Conservation (phyloP, 2,888 invertebrate species). For the Oscheius sp. region DNA sequence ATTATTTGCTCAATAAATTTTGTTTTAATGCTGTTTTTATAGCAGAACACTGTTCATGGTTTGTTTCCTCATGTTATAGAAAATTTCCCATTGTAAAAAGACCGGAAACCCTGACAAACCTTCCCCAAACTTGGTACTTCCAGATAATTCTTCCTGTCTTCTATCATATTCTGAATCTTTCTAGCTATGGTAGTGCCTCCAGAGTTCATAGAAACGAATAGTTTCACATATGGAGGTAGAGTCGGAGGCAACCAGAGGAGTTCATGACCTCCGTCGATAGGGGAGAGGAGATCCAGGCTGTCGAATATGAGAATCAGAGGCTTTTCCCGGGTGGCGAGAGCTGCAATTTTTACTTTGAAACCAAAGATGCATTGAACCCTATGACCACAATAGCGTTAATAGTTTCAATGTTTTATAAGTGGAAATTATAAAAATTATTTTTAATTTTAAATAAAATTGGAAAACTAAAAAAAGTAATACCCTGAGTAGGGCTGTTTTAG, state of each 20-base stretch:
- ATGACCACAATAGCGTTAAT: too few relatives aligned
- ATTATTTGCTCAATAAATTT: too few relatives aligned
- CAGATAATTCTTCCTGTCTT: slow-evolving; percentile 86
- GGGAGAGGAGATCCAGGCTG: slow-evolving; percentile 94
- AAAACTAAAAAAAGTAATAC: background rate
- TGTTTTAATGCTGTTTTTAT: too few relatives aligned
- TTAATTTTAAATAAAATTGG: background rate
- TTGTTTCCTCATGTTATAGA: too few relatives aligned
- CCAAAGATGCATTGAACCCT: too few relatives aligned
- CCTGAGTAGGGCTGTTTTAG: too few relatives aligned
- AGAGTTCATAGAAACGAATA: slow-evolving; percentile 61
- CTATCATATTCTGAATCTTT: slow-evolving; percentile 77
- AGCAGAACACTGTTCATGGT: too few relatives aligned
- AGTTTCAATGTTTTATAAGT: background rate
- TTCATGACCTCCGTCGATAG: slow-evolving; percentile 91
- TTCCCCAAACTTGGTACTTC: slow-evolving; percentile 84
- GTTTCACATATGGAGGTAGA: slow-evolving; percentile 76
- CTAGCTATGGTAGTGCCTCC: slow-evolving; percentile 36
- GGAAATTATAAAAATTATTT: background rate
- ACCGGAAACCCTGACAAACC: slow-evolving; percentile 18
- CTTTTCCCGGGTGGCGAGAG: slow-evolving; percentile 82
- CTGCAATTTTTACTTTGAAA: too few relatives aligned
- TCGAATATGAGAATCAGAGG: slow-evolving; percentile 91
- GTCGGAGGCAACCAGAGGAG: slow-evolving; percentile 93
- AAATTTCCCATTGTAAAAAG: background rate